Evolutionary conservation across 2,888 invertebrate species (phyloP).

Genomic region (Griposia aprilina): DNA sequence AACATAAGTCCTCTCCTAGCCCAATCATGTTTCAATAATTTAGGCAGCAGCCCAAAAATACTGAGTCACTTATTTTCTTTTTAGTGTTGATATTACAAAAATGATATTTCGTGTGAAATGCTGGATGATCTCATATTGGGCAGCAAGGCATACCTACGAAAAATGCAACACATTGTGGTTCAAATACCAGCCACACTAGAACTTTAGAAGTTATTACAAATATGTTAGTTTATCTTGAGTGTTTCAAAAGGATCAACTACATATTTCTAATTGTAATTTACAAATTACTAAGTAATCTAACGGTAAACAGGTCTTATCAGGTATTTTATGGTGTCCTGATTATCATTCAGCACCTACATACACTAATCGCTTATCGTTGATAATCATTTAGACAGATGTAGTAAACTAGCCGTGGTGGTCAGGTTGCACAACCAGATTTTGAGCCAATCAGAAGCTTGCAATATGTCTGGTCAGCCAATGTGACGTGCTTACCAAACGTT

Average conservation of each 20-base stretch:
- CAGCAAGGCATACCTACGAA: neutral
- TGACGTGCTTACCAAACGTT: slow-evolving; percentile 39
- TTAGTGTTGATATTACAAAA: too few species aligned
- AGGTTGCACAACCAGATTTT: slow-evolving; percentile 30
- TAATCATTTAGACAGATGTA: slow-evolving; percentile 50
- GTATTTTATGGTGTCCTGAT: slow-evolving; percentile 42
- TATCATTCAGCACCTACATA: slow-evolving; percentile 47
- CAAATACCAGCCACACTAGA: neutral
- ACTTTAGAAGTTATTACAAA: neutral
- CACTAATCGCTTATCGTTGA: slow-evolving; percentile 55
- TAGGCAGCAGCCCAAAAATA: too few species aligned
- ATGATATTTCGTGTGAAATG: too few species aligned
- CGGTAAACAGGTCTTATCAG: slow-evolving; percentile 44
- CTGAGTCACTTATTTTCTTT: too few species aligned
- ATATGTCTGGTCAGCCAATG: neutral
- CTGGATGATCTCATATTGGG: too few species aligned
- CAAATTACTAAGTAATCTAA: slow-evolving; percentile 43
- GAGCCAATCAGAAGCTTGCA: slow-evolving; percentile 12
- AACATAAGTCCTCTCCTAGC: too few species aligned
- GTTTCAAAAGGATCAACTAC: slow-evolving; percentile 1
- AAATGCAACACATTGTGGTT: neutral
- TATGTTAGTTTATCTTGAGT: neutral
- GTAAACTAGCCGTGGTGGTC: neutral
- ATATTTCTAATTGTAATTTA: slow-evolving; percentile 34
- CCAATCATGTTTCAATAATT: too few species aligned